These are phyloP conservation scores for Columba guinea DNA, from an alignment of 2,797 vertebrate genomes.

Conservation along the genomic window DNA sequence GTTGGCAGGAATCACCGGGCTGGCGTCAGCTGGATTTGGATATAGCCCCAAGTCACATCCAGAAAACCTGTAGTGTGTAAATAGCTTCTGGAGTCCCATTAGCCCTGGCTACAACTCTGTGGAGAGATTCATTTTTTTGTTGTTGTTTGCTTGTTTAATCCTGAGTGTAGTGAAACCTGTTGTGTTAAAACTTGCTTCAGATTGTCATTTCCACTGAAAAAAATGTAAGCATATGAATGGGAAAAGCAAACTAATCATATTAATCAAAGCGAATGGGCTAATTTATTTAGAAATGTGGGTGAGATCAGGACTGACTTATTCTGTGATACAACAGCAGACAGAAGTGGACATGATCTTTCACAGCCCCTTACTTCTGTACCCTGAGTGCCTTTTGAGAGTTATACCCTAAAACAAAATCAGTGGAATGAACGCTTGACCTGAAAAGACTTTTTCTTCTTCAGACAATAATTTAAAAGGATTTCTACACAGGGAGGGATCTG, in stretches of 20 bases:
- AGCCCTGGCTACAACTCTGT: not conserved
- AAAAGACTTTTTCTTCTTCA: not conserved
- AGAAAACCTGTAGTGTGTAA: not conserved
- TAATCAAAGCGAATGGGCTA: not conserved
- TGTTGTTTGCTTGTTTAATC: not conserved
- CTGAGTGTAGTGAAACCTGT: not conserved
- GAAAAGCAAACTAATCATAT: not conserved
- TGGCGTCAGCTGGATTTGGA: not conserved
- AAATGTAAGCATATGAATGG: not conserved
- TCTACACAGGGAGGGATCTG: not conserved
- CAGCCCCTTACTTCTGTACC: not conserved
- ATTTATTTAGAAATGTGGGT: not conserved
- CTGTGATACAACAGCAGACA: not conserved
- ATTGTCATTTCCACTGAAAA: not conserved
- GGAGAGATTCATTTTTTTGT: not conserved
- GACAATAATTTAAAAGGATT: not conserved
- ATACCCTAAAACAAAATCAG: not conserved
- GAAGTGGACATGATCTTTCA: not conserved
- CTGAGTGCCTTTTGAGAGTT: not conserved
- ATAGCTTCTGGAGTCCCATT: not conserved
- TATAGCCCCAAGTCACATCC: not conserved
- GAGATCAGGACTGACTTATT: not conserved
- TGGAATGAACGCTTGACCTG: not conserved
- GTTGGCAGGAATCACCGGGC: not conserved
- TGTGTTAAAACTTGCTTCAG: not conserved